Percentiles rank a stretch among this genome's conserved stretches.
These are phyloP conservation scores for Hypanus sabinus DNA, from an alignment of 2,113 vertebrate genomes.

Conservation along the genomic window DNA sequence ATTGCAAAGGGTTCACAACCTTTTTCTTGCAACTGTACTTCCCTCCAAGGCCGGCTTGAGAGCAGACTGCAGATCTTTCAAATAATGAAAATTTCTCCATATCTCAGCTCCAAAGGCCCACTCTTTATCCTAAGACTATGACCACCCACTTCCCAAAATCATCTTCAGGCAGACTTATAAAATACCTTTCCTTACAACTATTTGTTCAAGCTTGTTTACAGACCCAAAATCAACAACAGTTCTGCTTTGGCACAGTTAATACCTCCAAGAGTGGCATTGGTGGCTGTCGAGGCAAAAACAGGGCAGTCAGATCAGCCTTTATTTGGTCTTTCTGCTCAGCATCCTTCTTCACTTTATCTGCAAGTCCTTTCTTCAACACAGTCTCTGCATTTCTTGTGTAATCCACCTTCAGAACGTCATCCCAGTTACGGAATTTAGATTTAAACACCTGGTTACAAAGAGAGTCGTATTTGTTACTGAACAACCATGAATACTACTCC, in stretches of 20 bases:
- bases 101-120: not conserved
- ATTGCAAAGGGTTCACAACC: too few relatives aligned
- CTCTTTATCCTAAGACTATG: not conserved
- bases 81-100: too few relatives aligned
- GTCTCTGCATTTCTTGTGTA: conserved; percentile 88
- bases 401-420: conserved; percentile 87
- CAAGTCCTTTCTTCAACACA: conserved; percentile 66
- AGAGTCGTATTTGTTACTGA: not conserved
- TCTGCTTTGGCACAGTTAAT: not conserved
- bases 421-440: conserved; percentile 97
- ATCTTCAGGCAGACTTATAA: conserved; percentile 84
- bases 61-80: too few relatives aligned
- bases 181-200: conserved; percentile 82
- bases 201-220: too few relatives aligned
- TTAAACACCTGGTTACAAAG: conserved; percentile 75
- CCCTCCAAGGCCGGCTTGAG: not conserved
- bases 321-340: conserved; percentile 84
- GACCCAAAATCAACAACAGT: not conserved
- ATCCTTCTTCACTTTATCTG: conserved; percentile 86
- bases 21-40: too few relatives aligned
- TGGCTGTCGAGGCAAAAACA: conserved; percentile 87
- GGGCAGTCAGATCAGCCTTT: conserved; percentile 90
- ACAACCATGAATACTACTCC: not conserved
- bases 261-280: conserved; percentile 85
- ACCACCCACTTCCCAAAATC: conserved; percentile 78